These are phyloP conservation scores for Lepus americanus DNA, from an alignment of 2,113 vertebrate genomes.

Conservation along the genomic window DNA sequence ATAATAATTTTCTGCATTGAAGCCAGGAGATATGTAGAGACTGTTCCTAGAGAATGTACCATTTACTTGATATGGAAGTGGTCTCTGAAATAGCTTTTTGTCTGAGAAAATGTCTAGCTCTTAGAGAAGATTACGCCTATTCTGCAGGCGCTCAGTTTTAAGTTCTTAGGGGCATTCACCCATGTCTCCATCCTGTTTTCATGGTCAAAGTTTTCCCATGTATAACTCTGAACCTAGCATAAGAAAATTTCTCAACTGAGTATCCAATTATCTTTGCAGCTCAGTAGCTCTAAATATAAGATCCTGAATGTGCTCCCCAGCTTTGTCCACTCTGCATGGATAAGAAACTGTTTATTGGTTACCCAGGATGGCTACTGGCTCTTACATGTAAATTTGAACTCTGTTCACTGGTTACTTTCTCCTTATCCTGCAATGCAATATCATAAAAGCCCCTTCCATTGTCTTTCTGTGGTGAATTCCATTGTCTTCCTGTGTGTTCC, in stretches of 20 bases:
- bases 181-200: neutral
- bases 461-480: neutral
- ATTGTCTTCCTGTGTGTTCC: neutral
- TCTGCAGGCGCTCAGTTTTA: neutral
- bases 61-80: neutral
- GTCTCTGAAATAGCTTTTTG: neutral
- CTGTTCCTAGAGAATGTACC: neutral
- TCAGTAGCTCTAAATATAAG: neutral
- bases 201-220: neutral
- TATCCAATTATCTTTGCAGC: neutral
- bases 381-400: neutral
- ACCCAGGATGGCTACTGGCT: neutral
- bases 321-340: neutral
- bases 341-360: neutral
- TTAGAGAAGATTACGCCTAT: neutral
- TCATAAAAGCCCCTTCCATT: neutral
- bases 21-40: neutral
- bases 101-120: neutral
- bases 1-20: neutral
- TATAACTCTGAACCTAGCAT: neutral
- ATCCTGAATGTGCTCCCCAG: neutral
- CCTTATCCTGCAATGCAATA: neutral
- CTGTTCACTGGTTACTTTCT: neutral
- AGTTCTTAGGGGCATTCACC: neutral
- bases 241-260: neutral